phyloP scores from a whole-genome alignment of 2,113 vertebrate species.

The Galemys pyrenaicus region DNA sequence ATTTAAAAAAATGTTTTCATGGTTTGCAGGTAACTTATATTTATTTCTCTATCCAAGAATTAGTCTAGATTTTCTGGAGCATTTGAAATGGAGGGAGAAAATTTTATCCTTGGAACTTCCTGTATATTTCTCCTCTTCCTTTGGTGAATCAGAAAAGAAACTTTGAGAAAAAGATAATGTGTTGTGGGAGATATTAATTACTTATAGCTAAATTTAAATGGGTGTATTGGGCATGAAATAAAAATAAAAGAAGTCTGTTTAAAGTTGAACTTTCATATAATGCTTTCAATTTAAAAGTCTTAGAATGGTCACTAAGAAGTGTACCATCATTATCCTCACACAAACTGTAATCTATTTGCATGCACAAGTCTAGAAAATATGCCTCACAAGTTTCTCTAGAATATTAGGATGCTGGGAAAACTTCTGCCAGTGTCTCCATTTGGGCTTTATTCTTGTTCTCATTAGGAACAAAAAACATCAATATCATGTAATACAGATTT shows the following conservation, averaged over 20 bases:
- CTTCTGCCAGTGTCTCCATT: background rate
- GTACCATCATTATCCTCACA: background rate
- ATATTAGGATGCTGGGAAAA: background rate
- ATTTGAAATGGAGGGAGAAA: background rate
- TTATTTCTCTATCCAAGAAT: background rate
- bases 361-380: background rate
- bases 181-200: background rate
- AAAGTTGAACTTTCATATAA: background rate
- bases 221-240: background rate
- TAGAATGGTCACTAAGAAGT: background rate
- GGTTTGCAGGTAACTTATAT: background rate
- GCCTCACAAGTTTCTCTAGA: background rate
- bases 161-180: background rate
- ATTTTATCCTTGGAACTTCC: background rate
- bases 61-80: background rate
- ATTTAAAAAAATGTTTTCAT: background rate
- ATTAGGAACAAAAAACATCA: background rate
- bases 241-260: slow-evolving; percentile 15
- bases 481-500: background rate
- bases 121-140: background rate
- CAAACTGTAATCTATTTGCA: background rate
- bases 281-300: background rate
- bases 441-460: no score
- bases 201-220: background rate
- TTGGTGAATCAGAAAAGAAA: background rate